Conservation (phyloP, 2,797 vertebrate species). For the Rhadinocentrus ornatus region DNA sequence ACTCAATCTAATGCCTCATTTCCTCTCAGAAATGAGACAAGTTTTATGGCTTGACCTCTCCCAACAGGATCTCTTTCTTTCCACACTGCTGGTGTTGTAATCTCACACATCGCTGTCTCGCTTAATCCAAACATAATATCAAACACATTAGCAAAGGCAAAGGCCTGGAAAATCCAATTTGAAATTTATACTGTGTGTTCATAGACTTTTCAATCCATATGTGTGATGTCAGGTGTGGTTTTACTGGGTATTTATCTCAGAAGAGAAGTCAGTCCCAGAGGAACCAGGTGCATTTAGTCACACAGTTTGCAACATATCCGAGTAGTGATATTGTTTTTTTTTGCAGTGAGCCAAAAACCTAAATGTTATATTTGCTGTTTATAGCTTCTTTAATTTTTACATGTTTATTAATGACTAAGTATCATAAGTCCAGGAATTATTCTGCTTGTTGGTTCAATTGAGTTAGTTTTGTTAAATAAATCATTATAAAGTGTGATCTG, state of each 20-base stretch:
- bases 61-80: constrained; percentile 54
- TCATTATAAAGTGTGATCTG: too few species aligned
- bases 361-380: too few species aligned
- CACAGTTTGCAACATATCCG: constrained; percentile 4
- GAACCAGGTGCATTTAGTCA: constrained; percentile 3
- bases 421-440: too few species aligned
- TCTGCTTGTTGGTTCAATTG: too few species aligned
- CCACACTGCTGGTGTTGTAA: constrained; percentile 53
- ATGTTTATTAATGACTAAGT: too few species aligned
- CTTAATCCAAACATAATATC: constrained; percentile 81
- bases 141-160: constrained; percentile 72
- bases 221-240: constrained; percentile 51
- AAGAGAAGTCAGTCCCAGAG: constrained; percentile 12
- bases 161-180: constrained; percentile 79
- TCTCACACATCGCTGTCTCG: constrained; percentile 76
- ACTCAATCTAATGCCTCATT: constrained; percentile 83
- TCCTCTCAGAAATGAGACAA: constrained; percentile 73
- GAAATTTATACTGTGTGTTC: constrained; percentile 61
- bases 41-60: constrained; percentile 72
- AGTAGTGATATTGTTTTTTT: too few species aligned
- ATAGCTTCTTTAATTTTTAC: too few species aligned
- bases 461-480: too few species aligned
- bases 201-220: constrained; percentile 58
- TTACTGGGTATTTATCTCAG: constrained; percentile 54
- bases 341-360: too few species aligned